These are phyloP conservation scores for Columba livia DNA, from an alignment of 2,113 vertebrate genomes.

Conservation along the genomic window DNA sequence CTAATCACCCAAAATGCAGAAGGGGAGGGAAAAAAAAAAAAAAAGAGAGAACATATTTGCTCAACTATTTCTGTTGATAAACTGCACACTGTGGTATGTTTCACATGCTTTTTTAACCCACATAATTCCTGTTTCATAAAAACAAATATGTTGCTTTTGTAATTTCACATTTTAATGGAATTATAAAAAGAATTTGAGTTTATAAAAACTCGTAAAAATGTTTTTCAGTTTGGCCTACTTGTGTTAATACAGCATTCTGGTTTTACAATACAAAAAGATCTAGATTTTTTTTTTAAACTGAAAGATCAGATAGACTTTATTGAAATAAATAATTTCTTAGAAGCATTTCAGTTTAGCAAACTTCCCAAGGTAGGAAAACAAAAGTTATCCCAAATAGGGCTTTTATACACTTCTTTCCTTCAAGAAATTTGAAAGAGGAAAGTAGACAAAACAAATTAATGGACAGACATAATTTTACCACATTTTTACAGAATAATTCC, in stretches of 20 bases:
- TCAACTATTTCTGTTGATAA: background rate
- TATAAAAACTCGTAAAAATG: background rate
- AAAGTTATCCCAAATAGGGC: background rate
- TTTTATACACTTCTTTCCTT: background rate
- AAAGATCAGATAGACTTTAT: background rate
- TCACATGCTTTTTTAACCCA: background rate
- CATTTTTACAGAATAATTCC: background rate
- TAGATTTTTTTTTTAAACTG: background rate
- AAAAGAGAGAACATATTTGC: background rate
- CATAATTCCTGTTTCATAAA: background rate
- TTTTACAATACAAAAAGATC: background rate
- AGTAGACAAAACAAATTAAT: background rate
- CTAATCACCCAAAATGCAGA: background rate
- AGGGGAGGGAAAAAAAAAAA: accelerated
- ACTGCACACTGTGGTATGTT: background rate
- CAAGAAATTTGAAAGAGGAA: background rate
- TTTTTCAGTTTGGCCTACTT: background rate
- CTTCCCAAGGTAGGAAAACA: background rate
- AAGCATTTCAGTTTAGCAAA: background rate
- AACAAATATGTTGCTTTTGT: background rate
- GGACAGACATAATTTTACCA: background rate
- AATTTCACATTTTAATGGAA: background rate
- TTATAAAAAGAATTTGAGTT: background rate
- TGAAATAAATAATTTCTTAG: background rate
- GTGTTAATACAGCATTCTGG: background rate